A percentile compares a stretch with the other conserved stretches of the same genome.
These are phyloP conservation scores for Agelastica alni DNA, from an alignment of 2,888 invertebrate species.

Conservation along the genomic window DNA sequence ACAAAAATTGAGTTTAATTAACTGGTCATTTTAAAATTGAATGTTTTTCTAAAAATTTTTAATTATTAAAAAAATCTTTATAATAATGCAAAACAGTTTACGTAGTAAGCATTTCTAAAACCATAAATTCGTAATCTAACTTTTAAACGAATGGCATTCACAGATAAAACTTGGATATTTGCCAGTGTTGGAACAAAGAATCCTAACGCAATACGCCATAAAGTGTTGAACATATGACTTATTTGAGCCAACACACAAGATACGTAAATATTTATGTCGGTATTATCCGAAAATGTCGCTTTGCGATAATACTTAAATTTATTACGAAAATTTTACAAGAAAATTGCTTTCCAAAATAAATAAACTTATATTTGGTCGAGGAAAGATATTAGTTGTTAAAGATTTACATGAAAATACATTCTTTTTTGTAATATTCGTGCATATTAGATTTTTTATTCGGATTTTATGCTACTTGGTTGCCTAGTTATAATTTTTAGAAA, in stretches of 20 bases:
- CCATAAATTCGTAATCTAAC: slow-evolving; percentile 27
- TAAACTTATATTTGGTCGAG: too few species aligned
- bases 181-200: slow-evolving; percentile 30
- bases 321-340: not conserved
- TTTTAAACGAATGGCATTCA: slow-evolving; percentile 26
- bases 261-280: slow-evolving; percentile 22
- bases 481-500: too few species aligned
- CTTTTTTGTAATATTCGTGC: too few species aligned
- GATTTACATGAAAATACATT: too few species aligned
- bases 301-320: slow-evolving; percentile 18
- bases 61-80: too few species aligned
- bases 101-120: slow-evolving; percentile 22
- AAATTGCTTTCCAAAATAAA: slow-evolving; percentile 3
- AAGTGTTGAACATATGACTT: slow-evolving; percentile 29
- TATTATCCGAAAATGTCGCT: slow-evolving; percentile 18
- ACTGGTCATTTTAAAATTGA: too few species aligned
- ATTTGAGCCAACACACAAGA: slow-evolving; percentile 27
- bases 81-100: slow-evolving; percentile 23
- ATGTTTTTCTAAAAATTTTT: too few species aligned
- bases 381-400: too few species aligned
- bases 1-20: too few species aligned
- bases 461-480: too few species aligned
- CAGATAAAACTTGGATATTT: slow-evolving; percentile 31
- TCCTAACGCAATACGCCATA: slow-evolving; percentile 27
- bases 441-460: too few species aligned